Evolutionary conservation across 2,113 vertebrate genomes (phyloP), one percentile per base, ranked within the genome.

Genomic region (Cryptotis parvus): DNA sequence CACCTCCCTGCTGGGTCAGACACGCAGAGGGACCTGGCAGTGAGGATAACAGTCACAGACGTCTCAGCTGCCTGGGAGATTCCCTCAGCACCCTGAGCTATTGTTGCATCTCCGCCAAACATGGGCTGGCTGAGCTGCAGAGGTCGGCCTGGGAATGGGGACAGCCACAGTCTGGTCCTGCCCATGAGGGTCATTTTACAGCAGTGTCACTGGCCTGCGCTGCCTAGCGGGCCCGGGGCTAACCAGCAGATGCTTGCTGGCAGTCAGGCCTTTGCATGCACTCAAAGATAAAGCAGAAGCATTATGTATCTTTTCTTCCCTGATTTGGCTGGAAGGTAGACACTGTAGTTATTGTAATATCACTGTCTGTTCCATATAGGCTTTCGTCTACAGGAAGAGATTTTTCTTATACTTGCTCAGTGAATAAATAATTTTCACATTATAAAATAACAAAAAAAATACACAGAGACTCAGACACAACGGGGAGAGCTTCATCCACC

Each of bases 211-310:
- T 18, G 18, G 15, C n/a, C 37, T 24, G 35, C 4, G 16, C 69
- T 29, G 29, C 8, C 26, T 29, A 31, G 27, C 31, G 27, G n/a
- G 27, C 27, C 61, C 74, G 29, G 41, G 55, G 49, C 43, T 86
- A 77, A 86, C 90, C 24, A 49, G 61, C 2, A 10, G 20, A n/a
- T 27, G 49, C 26, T 74, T 55, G 24, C 22, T 78, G 69, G 55
- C 15, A 76, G 55, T 39, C 7, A 33, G 79, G 22, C 43, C 1
- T 68, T 31, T 43, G 9, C 2, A 37, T 29, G 27, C 41, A 70
- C 41, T 91, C 10, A 66, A 49, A 92, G 85, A 65, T 41, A 93
- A 74, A 79, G 35, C 5, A n/a, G n/a, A n/a, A n/a, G n/a, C 29
- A 35, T 45, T 76, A 39, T 70, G 3, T 84, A 37, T 79, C 66